A percentile compares a stretch with the other conserved stretches of the same genome.
phyloP scores from a whole-genome alignment of 2,797 vertebrate species.

The Erpetoichthys calabaricus region DNA sequence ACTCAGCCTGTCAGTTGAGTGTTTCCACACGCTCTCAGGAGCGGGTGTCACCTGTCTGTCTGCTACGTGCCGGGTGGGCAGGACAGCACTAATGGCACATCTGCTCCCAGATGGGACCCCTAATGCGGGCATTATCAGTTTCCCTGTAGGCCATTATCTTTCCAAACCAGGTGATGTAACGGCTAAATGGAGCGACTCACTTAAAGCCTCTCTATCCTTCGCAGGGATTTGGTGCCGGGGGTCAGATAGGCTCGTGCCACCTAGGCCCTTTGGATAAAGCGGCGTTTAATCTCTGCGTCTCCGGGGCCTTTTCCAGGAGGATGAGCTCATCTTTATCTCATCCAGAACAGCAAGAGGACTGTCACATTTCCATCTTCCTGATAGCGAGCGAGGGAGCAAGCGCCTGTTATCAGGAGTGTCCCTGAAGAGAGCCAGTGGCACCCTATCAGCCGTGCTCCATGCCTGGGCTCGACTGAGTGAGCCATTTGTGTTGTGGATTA shows the following conservation, averaged over 20 bases:
- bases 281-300: slow-evolving; percentile 8
- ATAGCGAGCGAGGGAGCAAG: too few relatives aligned
- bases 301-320: neutral
- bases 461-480: too few relatives aligned
- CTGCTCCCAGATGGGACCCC: neutral
- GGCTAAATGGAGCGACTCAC: slow-evolving; percentile 31
- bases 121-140: neutral
- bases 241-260: slow-evolving; percentile 10
- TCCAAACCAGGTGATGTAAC: slow-evolving; percentile 32
- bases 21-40: neutral
- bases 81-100: too few relatives aligned
- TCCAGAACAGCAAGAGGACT: too few relatives aligned
- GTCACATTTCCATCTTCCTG: too few relatives aligned
- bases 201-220: slow-evolving; percentile 30
- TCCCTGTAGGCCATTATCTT: slow-evolving; percentile 28
- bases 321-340: too few relatives aligned
- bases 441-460: too few relatives aligned
- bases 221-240: slow-evolving; percentile 21
- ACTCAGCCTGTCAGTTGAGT: neutral
- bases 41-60: neutral
- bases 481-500: too few relatives aligned
- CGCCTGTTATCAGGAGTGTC: too few relatives aligned
- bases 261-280: slow-evolving; percentile 2
- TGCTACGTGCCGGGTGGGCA: neutral
- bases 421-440: too few relatives aligned